These are phyloP conservation scores for Apotomis betuletana DNA, from an alignment of 2,888 invertebrate genomes.

Conservation along the genomic window DNA sequence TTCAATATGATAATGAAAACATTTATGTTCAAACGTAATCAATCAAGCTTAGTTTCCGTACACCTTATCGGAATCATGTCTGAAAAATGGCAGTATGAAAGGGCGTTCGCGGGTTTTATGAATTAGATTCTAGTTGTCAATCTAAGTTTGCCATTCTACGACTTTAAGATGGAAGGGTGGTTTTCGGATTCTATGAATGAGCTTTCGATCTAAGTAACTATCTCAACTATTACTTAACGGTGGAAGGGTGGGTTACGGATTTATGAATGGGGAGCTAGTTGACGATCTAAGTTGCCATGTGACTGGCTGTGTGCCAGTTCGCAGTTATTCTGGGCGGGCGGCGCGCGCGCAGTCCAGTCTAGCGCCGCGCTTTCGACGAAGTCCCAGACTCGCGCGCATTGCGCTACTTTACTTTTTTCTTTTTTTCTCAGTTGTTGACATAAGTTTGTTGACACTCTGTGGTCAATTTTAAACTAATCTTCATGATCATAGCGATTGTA, in stretches of 20 bases:
- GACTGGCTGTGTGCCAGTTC: constrained; percentile 71
- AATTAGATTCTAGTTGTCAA: constrained; percentile 67
- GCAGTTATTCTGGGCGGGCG: constrained; percentile 74
- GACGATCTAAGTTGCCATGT: constrained; percentile 52
- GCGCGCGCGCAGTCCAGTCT: constrained; percentile 74
- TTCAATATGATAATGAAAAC: background rate
- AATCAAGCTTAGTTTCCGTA: background rate
- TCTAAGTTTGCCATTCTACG: constrained; percentile 48
- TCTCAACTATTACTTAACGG: background rate
- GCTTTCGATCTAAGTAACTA: constrained; percentile 45
- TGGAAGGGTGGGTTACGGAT: constrained; percentile 43
- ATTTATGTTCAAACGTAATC: background rate
- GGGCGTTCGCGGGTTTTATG: constrained; percentile 57
- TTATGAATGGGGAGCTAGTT: constrained; percentile 74
- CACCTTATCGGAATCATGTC: background rate
- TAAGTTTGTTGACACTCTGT: constrained; percentile 37
- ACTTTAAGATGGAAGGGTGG: constrained; percentile 36
- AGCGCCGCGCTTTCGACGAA: constrained; percentile 62
- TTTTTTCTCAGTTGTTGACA: constrained; percentile 27
- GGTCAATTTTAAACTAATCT: constrained; percentile 8
- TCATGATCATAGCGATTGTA: background rate
- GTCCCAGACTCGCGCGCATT: constrained; percentile 34
- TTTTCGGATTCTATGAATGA: constrained; percentile 68
- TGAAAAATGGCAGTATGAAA: constrained; percentile 25
- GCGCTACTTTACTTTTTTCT: constrained; percentile 29